Percentiles rank a stretch among this genome's conserved stretches.
Evolutionary conservation across 2,113 vertebrate species (phyloP).

Genomic region (Zeus faber): DNA sequence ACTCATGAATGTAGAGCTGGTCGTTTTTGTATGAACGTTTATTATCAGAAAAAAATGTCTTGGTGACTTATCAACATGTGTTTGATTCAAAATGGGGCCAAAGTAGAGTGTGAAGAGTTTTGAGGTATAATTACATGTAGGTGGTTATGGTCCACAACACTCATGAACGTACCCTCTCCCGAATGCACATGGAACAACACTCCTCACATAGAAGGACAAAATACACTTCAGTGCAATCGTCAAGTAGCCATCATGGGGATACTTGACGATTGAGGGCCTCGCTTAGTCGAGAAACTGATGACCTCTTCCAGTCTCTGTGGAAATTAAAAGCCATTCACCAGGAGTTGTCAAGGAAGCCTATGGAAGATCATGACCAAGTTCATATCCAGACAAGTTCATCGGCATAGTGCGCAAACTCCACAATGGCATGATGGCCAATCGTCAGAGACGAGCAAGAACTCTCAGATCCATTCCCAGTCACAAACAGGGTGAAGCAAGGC

Average conservation of each 20-base stretch:
- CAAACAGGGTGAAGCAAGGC: conserved; percentile 5
- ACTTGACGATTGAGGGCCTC: conserved; percentile 8
- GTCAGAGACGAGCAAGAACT: conserved; percentile 11
- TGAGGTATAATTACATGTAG: too few relatives aligned
- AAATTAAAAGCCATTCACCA: neutral
- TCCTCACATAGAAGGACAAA: neutral
- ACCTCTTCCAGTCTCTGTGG: neutral
- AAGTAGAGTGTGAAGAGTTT: too few relatives aligned
- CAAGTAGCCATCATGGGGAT: conserved; percentile 1
- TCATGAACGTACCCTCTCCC: too few relatives aligned
- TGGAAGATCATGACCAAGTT: neutral
- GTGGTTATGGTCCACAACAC: too few relatives aligned
- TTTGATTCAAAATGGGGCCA: too few relatives aligned
- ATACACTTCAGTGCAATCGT: conserved; percentile 4
- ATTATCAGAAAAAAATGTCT: too few relatives aligned
- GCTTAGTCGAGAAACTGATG: neutral
- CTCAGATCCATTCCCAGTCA: conserved; percentile 3
- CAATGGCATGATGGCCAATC: neutral
- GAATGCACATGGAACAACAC: too few relatives aligned
- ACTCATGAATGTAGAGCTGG: too few relatives aligned
- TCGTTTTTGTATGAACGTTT: too few relatives aligned
- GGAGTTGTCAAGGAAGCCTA: neutral
- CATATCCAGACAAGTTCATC: neutral
- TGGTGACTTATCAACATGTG: too few relatives aligned
- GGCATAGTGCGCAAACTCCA: conserved; percentile 1